Evolutionary conservation across 1,140 invertebrate species (phyloP).

Genomic region (Brachystomella parvula): DNA sequence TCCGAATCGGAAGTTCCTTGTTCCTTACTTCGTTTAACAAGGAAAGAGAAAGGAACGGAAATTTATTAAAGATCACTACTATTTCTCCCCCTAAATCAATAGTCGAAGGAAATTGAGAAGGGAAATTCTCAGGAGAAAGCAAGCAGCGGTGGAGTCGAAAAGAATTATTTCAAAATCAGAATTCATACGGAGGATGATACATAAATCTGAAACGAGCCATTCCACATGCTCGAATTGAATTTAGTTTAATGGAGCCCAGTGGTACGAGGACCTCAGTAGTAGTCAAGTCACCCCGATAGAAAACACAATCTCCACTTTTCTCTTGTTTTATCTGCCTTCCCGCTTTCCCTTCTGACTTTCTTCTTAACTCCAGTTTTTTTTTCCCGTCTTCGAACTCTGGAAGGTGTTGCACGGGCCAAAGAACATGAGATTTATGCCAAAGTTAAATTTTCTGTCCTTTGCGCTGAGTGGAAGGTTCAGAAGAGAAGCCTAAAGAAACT

Average conservation of each 20-base stretch:
- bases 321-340: no score
- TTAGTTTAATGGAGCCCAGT: constrained; percentile 8
- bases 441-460: no score
- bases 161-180: constrained; percentile 11
- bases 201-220: constrained; percentile 9
- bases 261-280: no score
- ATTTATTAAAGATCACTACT: background rate
- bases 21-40: background rate
- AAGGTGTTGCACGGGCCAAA: constrained; percentile 4
- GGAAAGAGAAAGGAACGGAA: background rate
- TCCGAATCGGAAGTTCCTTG: background rate
- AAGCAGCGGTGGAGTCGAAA: background rate
- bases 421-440: background rate
- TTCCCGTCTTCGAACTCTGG: no score
- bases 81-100: constrained; percentile 7
- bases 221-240: constrained; percentile 12
- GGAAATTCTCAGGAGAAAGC: background rate
- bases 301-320: no score
- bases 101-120: background rate
- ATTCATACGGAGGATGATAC: background rate
- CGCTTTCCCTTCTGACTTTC: no score
- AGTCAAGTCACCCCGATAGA: no score
- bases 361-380: no score
- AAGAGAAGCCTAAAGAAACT: no score
- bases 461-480: no score